Base-by-base conservation (phyloP, 2,888 invertebrate genomes). In the Stenchaetothrips biformis region DNA sequence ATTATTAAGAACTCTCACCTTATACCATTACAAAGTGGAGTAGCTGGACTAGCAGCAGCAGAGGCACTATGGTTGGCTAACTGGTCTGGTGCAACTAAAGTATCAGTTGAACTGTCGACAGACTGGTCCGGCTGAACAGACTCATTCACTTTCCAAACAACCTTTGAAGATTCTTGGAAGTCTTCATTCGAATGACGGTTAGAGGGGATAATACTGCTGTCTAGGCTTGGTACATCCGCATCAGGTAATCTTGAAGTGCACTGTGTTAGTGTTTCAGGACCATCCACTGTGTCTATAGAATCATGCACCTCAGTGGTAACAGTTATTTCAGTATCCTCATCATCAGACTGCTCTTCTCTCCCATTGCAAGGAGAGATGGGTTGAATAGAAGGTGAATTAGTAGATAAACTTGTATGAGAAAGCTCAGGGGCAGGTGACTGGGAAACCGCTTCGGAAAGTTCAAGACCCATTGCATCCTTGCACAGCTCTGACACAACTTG, bases 101-200 rank as follows among this genome's bases (percentile, higher is more conserved):
- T 90, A 83, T 90, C 90, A 6, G 90, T 90, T 6, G 90, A 90
- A 84, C 89, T 89, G 82, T 89, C 89, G 80, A 89, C 87, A 18
- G 87, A 87, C 48, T 85, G 86, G 84, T 86, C 86, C 8, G 84
- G 67, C 25, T 74, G 67, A 21, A 74, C n/a, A 74, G 21, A 8
- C 25, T 74, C 67, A 11, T 74, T 74, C 11, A 7, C 11, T 74
- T 74, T 74, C 67, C 67, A 74, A 9, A 74, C 25, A 8, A 25
- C 21, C 25, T 74, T 74, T n/a, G 67, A 74, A 74, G 25, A 37
- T 37, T 37, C 37, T 37, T 37, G 37, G 37, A 37, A 37, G 37
- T 37, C 37, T 37, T 37, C 37, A 37, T 37, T 37, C 4, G 37
- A 37, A 37, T 37, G 1, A 37, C 4, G 37, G 37, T 37, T 37